These are phyloP conservation scores for Acanthurus leucopareius DNA, from an alignment of 2,797 vertebrate species.

Conservation along the genomic window DNA sequence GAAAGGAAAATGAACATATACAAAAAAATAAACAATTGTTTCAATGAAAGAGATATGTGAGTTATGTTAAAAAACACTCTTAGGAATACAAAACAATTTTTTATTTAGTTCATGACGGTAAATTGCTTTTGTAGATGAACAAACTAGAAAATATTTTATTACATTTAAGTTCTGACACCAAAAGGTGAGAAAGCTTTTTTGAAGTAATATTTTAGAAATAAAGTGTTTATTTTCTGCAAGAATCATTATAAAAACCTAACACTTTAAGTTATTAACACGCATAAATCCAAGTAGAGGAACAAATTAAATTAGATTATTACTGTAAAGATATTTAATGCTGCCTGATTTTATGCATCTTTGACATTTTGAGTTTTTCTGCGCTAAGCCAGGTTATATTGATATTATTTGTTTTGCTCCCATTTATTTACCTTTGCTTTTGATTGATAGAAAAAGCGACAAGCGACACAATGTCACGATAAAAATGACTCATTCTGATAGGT, in stretches of 20 bases:
- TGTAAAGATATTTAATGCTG: background rate
- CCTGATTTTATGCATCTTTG: background rate
- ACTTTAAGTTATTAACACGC: background rate
- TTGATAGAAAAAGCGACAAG: conserved; percentile 12
- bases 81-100: background rate
- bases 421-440: conserved; percentile 11
- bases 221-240: background rate
- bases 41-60: background rate
- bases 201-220: conserved; percentile 5
- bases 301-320: background rate
- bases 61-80: background rate
- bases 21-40: background rate
- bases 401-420: conserved; percentile 11
- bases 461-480: conserved; percentile 9
- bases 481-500: conserved; percentile 44
- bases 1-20: conserved; percentile 11
- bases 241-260: background rate
- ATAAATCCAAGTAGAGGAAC: background rate
- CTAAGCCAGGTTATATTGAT: background rate
- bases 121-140: background rate
- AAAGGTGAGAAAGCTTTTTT: background rate
- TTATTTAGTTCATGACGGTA: background rate
- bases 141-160: background rate
- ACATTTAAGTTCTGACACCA: background rate
- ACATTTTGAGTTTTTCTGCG: background rate